Base-by-base conservation (phyloP, 2,888 invertebrate genomes). In the Nycteola revayana region DNA sequence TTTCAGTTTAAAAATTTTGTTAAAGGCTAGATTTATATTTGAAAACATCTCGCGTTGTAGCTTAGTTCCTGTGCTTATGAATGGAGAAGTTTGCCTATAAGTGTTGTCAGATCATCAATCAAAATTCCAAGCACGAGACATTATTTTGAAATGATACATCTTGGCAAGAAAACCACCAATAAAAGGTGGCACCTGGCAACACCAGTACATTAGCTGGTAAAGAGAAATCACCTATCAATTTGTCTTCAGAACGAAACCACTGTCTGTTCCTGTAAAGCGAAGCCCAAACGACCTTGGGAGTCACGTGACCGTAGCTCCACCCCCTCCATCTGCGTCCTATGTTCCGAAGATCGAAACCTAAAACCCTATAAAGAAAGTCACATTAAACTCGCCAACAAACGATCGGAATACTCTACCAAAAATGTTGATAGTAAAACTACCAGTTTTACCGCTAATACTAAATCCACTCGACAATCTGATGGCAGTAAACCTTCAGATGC, bases 231-330 rank as follows among this genome's bases (percentile, higher is more conserved):
- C 58, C 65, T 27, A 27, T 23, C 3, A 44, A 34, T 79, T 85
- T 74, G 67, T 77, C 76, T 69, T 66, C 86, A 86, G 86, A 86
- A 77, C 56, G 74, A 70, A 51, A 72, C 68, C 14, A 64, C 69
- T 17, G 33, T 72, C 28, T 80, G 82, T 59, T 68, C 75, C 64
- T 74, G 83, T 58, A 70, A 66, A 42, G 59, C 43, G 50, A 63
- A 71, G 55, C 49, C 39, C 26, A 60, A 58, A 43, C 42, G 42
- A 2, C 60, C 68, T 45, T 79, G 83, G 77, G 67, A 67, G 5
- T 34, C 56, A 34, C 2, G 11, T n/a, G 66, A 66, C 25, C 75
- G 67, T 32, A 74, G 68, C 42, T 82, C 83, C 31, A 79, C 84
- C 0, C 70, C 83, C 0, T 84, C 86, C 25, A 85, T 83, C 40